Base-by-base conservation (phyloP, 2,113 vertebrate species). In the Calyptommatus sinebrachiatus region DNA sequence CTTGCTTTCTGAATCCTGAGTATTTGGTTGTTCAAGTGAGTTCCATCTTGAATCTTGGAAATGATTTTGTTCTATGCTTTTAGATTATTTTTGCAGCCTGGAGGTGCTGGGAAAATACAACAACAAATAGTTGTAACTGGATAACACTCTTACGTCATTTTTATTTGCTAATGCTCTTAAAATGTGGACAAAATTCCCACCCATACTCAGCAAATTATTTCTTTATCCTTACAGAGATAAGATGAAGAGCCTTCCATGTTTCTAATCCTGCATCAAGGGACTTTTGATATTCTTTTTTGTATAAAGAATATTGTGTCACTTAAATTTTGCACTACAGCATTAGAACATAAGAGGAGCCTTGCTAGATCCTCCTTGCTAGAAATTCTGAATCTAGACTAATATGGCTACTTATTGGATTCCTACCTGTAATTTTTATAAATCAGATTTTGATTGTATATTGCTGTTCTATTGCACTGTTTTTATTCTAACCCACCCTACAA, bases 101-200 rank as follows among this genome's bases (percentile, higher is more conserved):
- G 18, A 18, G n/a, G 26, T 60, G 21, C 29, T 29, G 20, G 24
- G 76, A 45, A 11, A 70, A n/a, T 26, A 18, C 41, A 81, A 2
- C 5, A 24, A 57, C 24, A 7, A 48, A 18, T 61, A 61, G 65
- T 22, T 78, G 53, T 46, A 74, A 74, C 24, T 41, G 74, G 53
- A 22, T 53, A 68, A 78, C 45, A 41, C 24, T 24, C 18, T 61
- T 20, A 14, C 9, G n/a, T 20, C 18, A 11, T 11, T 65, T 26
- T 69, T 69, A 16, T 78, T 79, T 75, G 53, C 71, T 83, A 57
- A 41, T 70, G 65, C 71, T 69, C n/a, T 66, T 63, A 62, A 68
- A 74, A 70, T 26, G 24, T n/a, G 29, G n/a, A 75, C 69, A 74
- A 63, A 24, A 45, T 70, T 69, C 41, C 63, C 71, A 78, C 4